Evolutionary conservation across 1,140 invertebrate genomes (phyloP).

Genomic region (Macrobrachium rosenbergii): DNA sequence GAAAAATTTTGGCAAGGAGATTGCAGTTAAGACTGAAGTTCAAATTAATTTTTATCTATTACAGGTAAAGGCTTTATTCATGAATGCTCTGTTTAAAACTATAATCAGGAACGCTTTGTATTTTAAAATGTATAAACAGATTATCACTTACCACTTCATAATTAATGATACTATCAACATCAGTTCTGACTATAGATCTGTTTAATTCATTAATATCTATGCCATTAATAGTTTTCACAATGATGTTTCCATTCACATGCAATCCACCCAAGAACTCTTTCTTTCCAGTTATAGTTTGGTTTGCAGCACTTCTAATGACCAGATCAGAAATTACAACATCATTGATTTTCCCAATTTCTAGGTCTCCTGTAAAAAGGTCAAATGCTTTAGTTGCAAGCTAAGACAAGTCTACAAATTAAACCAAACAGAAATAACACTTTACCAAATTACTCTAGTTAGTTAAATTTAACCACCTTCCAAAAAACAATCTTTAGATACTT

Average conservation of each 20-base stretch:
- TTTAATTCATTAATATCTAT: slow-evolving; percentile 29
- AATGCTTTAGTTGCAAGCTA: too few relatives aligned
- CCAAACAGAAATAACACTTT: too few relatives aligned
- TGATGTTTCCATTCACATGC: slow-evolving; percentile 17
- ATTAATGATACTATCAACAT: neutral
- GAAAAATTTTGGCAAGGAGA: too few relatives aligned
- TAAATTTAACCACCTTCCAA: too few relatives aligned
- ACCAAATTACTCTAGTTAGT: too few relatives aligned
- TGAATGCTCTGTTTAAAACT: too few relatives aligned
- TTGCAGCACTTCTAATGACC: slow-evolving; percentile 4
- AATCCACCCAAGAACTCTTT: slow-evolving; percentile 32
- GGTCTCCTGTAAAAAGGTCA: slow-evolving; percentile 8
- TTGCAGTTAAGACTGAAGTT: too few relatives aligned
- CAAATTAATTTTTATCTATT: too few relatives aligned
- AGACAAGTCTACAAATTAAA: too few relatives aligned
- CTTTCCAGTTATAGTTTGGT: slow-evolving; percentile 17
- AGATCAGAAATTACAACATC: slow-evolving; percentile 20
- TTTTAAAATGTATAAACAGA: neutral
- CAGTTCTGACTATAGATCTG: slow-evolving; percentile 17
- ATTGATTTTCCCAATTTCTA: slow-evolving; percentile 33
- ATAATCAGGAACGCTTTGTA: too few relatives aligned
- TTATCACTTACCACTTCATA: slow-evolving; percentile 6
- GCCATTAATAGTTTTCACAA: slow-evolving; percentile 12
- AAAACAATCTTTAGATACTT: too few relatives aligned
- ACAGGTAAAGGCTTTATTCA: too few relatives aligned